Evolutionary conservation across 2,797 vertebrate species (phyloP), one percentile per base, ranked within the genome.

Genomic region (Alcedo atthis): DNA sequence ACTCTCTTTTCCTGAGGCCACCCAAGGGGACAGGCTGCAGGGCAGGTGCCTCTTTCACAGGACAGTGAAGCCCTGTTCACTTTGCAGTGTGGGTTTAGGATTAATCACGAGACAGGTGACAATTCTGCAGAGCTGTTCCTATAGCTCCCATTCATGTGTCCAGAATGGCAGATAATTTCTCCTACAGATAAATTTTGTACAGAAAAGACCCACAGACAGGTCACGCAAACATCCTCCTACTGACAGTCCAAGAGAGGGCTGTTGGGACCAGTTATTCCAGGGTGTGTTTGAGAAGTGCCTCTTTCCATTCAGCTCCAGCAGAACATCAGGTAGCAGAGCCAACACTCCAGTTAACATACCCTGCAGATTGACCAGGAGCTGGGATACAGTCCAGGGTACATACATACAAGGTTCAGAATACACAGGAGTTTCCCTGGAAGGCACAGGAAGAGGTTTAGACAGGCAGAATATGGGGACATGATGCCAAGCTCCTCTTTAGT

Each of bases 121-220:
- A 54, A 0, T 18, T 35, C n/a, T n/a, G 63, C 70, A 26, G 0
- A 2, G 48, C 15, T 8, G 3, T 2, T 69, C 48, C 45, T 43
- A 4, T 0, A n/a, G 26, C 1, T 80, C 26, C 40, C 55, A 43
- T 30, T 3, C 46, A 14, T 0, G 5, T 5, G 21, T 12, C 35
- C 70, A 88, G 30, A 69, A 66, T 1, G 33, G 54, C 32, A 40
- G 49, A 48, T 24, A 43, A 51, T 18, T 66, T 8, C 48, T 33
- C 9, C 10, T 40, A 40, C 37, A 40, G 37, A 40, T 40, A 40
- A 15, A 40, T 40, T 18, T 48, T 59, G 42, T 6, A 16, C 5
- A 37, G 68, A 6, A 13, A 33, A 70, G 22, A 48, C 7, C 15
- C 48, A 6, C 7, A 15, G 61, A 43, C 15, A 35, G 70, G 22